Conservation (phyloP, 2,113 vertebrate genomes). For the Heteronetta atricapilla region DNA sequence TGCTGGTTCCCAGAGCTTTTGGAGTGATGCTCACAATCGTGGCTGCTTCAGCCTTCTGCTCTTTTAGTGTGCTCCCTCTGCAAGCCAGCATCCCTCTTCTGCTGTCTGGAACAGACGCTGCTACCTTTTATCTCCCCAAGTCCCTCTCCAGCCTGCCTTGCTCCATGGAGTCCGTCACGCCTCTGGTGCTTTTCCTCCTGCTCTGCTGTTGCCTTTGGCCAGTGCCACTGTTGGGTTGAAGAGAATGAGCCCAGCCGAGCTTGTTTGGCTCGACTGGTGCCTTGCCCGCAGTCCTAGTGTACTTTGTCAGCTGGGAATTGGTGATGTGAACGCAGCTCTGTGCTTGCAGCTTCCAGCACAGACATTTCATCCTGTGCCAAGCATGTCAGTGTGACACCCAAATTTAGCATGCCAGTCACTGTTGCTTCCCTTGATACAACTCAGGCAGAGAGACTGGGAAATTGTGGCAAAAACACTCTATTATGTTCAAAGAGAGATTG, state of each 20-base stretch:
- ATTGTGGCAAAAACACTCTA: conserved; percentile 32
- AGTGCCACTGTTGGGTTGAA: background rate
- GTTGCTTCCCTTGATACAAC: background rate
- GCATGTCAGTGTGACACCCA: conserved; percentile 50
- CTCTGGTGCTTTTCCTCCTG: background rate
- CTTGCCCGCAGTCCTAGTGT: background rate
- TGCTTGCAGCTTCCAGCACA: conserved; percentile 25
- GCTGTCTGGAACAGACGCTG: background rate
- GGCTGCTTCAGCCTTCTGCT: background rate
- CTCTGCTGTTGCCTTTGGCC: background rate
- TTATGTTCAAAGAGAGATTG: conserved; percentile 43
- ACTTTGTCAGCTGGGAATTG: background rate
- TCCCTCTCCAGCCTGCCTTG: rapidly evolving
- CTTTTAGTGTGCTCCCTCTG: background rate
- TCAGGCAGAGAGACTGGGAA: conserved; percentile 2
- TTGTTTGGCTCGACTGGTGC: background rate
- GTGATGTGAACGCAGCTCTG: background rate
- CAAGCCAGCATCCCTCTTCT: background rate
- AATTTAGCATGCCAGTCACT: conserved; percentile 49
- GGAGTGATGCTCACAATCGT: background rate
- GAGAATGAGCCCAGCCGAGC: background rate
- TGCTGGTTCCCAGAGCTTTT: background rate
- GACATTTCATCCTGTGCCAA: conserved; percentile 46
- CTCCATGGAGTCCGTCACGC: background rate
- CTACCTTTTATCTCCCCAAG: background rate